Evolutionary conservation across 2,113 vertebrate genomes (phyloP).

Genomic region (Brienomyrus longianalis): DNA sequence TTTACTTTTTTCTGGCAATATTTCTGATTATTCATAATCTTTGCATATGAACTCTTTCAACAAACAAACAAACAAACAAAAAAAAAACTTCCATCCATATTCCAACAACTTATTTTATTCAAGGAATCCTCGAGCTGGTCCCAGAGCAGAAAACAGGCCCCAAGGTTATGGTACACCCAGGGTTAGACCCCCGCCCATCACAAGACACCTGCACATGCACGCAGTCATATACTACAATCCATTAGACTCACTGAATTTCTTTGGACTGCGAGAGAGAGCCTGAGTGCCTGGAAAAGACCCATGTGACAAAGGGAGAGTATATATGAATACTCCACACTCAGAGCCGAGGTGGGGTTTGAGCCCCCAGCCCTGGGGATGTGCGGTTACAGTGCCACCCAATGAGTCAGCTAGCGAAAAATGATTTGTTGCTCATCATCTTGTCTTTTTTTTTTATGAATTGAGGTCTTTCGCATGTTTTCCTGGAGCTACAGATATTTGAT

Average conservation of each 20-base stretch:
- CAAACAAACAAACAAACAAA: neutral
- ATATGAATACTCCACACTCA: neutral
- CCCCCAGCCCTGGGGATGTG: neutral
- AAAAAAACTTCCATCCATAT: neutral
- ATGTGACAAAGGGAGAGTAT: neutral
- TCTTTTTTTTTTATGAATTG: neutral
- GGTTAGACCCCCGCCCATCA: neutral
- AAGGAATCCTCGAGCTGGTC: neutral
- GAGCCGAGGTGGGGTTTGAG: neutral
- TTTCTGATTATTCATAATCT: neutral
- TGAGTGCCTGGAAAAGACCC: neutral
- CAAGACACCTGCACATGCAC: neutral
- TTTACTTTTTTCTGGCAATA: neutral
- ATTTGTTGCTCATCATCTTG: neutral
- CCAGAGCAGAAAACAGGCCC: neutral
- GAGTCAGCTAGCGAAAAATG: neutral
- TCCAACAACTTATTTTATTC: neutral
- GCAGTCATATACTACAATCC: neutral
- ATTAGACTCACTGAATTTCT: neutral
- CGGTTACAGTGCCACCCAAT: neutral
- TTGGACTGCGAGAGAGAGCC: neutral
- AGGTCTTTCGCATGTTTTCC: neutral
- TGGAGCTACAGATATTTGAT: neutral
- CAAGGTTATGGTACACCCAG: neutral
- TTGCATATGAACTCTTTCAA: neutral